phyloP scores from a whole-genome alignment of 2,888 invertebrate genomes.

The Campopleginae sp. region DNA sequence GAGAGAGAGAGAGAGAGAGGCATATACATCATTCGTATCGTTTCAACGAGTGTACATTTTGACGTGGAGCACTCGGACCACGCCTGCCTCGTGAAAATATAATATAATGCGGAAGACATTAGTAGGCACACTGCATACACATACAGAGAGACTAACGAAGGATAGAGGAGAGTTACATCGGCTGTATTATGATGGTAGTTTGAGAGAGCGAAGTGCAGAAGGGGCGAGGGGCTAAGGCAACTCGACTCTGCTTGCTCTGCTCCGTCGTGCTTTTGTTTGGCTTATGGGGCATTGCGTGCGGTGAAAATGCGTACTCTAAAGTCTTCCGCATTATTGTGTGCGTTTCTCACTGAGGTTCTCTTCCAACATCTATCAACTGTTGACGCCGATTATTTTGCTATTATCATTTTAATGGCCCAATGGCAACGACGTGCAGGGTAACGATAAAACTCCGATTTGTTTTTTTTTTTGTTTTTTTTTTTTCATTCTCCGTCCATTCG shows the following conservation, averaged over 20 bases:
- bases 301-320: slow-evolving; percentile 62
- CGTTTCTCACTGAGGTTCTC: slow-evolving; percentile 14
- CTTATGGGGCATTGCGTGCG: slow-evolving; percentile 65
- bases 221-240: neutral
- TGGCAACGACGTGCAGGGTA: neutral
- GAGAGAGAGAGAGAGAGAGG: too few relatives aligned
- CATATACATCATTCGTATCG: neutral
- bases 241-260: slow-evolving; percentile 29
- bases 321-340: slow-evolving; percentile 66
- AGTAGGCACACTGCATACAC: slow-evolving; percentile 37
- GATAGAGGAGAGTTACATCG: neutral
- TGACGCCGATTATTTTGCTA: neutral
- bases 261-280: slow-evolving; percentile 61
- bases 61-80: slow-evolving; percentile 55
- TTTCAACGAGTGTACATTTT: slow-evolving; percentile 61
- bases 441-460: slow-evolving; percentile 9
- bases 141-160: neutral
- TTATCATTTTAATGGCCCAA: slow-evolving; percentile 14
- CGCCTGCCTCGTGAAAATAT: slow-evolving; percentile 64
- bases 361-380: slow-evolving; percentile 36
- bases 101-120: slow-evolving; percentile 67
- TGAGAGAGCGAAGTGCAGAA: slow-evolving; percentile 8
- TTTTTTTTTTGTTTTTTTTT: neutral
- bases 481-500: neutral
- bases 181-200: slow-evolving; percentile 53